Evolutionary conservation across 1,140 invertebrate genomes (phyloP), one percentile per base, ranked within the genome.

Genomic region (Calosoma granatense): DNA sequence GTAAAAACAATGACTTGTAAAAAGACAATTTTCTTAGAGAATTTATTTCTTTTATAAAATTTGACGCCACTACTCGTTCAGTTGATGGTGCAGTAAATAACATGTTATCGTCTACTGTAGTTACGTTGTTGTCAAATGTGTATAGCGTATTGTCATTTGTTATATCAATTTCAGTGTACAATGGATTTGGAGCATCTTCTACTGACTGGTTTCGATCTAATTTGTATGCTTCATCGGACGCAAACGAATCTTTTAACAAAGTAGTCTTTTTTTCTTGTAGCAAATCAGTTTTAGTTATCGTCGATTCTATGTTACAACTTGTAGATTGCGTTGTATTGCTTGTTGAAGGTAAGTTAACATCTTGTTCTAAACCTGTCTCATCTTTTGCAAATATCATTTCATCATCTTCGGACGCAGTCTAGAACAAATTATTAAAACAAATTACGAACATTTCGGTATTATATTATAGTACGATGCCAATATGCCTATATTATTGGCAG

Each of bases 111-210:
- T 62, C 64, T 9, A 65, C 59, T 2, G 17, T 36, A 36, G n/a
- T 36, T 9, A 9, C 41, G 17, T 47, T 47, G 17, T 47, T 47
- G 41, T 17, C 41, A 17, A 47, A 47, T 4, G 41, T 11, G 17
- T 11, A 47, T 12, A 17, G 9, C 3, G 41, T 9, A 47, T 47
- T 22, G 2, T 67, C 64, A 51, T 70, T 65, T 47, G 71, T 64
- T 0, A 75, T 66, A 4, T 74, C 75, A 0, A 73, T 75, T 59
- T 75, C 75, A 59, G 73, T 71, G 41, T 75, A 75, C 26, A 76
- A 56, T 0, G 73, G 72, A 47, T 74, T 69, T 21, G 72, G 73
- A 39, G 66, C 62, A 11, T 67, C 64, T 1, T 26, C 60, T 17
- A 64, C 64, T 39, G 69, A 65, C 17, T 74, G 70, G 56, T 73